Evolutionary conservation across 2,797 vertebrate genomes (phyloP).

Genomic region (Borostomias antarcticus): DNA sequence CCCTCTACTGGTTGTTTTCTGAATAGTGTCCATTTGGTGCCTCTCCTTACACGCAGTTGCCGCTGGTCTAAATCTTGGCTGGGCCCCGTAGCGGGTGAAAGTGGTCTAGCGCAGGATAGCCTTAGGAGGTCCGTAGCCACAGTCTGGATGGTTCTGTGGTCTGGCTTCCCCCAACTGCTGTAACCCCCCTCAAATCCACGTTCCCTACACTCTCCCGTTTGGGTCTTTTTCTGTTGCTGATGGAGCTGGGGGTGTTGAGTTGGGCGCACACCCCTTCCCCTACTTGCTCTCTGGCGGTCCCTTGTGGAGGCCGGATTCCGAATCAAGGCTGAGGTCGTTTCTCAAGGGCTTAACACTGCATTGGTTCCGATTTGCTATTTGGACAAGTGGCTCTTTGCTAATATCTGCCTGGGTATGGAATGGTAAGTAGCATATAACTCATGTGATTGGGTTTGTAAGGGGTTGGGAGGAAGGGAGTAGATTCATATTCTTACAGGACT

Average conservation of each 20-base stretch:
- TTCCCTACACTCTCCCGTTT: constrained; percentile 78
- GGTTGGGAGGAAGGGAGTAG: constrained; percentile 70
- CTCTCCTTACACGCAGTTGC: constrained; percentile 94
- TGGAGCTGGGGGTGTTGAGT: constrained; percentile 79
- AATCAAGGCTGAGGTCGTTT: constrained; percentile 83
- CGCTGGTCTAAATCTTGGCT: constrained; percentile 95
- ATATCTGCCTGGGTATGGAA: constrained; percentile 85
- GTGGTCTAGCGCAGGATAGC: constrained; percentile 96
- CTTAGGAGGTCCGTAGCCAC: constrained; percentile 87
- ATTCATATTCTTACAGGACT: constrained; percentile 30
- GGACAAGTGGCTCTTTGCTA: constrained; percentile 96
- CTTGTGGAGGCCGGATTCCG: constrained; percentile 85
- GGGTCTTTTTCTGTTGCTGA: constrained; percentile 85
- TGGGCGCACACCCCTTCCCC: constrained; percentile 67
- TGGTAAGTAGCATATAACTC: constrained; percentile 87
- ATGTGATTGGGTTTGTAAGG: constrained; percentile 79
- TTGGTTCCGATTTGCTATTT: constrained; percentile 96
- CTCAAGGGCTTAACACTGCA: constrained; percentile 87
- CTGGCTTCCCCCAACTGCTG: constrained; percentile 79
- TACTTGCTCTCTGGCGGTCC: constrained; percentile 85
- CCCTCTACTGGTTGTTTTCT: constrained; percentile 91
- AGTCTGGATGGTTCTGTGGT: constrained; percentile 86
- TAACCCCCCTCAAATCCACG: constrained; percentile 77
- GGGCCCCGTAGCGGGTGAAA: constrained; percentile 85
- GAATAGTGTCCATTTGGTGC: constrained; percentile 95